Percentiles rank a stretch among this genome's conserved stretches.
These are phyloP conservation scores for Schizopygopsis pylzovi DNA, from an alignment of 2,797 vertebrate species.

Conservation along the genomic window DNA sequence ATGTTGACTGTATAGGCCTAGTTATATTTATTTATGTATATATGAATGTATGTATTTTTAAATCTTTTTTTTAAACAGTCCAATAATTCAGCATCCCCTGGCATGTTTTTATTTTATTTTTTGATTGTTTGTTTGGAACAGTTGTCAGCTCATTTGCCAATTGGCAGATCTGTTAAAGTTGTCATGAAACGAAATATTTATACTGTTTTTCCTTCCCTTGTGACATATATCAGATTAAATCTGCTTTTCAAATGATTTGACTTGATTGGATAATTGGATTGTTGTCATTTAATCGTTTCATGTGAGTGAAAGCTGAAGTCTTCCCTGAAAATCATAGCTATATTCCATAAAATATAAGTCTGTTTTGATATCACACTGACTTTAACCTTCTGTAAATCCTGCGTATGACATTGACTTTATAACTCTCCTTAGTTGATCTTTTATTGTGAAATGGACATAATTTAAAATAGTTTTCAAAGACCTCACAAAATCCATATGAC, in stretches of 20 bases:
- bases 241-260: not conserved
- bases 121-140: not conserved
- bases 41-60: not conserved
- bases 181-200: not conserved
- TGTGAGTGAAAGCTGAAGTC: not conserved
- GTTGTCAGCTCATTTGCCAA: not conserved
- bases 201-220: not conserved
- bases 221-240: not conserved
- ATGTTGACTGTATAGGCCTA: not conserved
- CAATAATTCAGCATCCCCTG: not conserved
- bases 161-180: not conserved
- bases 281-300: not conserved
- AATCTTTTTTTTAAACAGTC: not conserved
- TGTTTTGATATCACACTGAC: not conserved
- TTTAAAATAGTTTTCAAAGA: not conserved
- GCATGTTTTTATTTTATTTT: not conserved
- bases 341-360: not conserved
- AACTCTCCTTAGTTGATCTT: not conserved
- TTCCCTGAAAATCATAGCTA: not conserved
- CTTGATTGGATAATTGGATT: not conserved
- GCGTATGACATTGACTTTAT: not conserved
- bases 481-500: not conserved
- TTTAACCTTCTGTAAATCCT: not conserved
- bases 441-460: not conserved
- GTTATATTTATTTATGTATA: not conserved